A percentile compares a stretch with the other conserved stretches of the same genome.
Evolutionary conservation across 2,888 invertebrate species (phyloP).

Genomic region (Camponotus fellah): DNA sequence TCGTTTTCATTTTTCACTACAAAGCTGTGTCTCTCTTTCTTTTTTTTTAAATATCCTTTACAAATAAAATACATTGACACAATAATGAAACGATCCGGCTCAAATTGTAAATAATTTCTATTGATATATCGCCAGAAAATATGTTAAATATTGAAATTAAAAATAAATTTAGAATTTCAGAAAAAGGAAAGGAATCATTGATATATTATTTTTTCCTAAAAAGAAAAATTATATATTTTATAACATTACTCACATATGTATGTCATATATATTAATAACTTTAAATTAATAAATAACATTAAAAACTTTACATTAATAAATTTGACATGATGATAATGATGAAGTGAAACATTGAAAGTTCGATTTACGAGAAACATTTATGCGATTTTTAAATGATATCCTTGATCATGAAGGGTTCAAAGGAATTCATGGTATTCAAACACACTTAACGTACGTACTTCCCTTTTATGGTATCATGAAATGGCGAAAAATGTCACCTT

Average conservation of each 20-base stretch:
- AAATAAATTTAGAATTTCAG: neutral
- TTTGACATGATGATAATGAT: too few species aligned
- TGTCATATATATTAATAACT: neutral
- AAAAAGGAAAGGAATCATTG: neutral
- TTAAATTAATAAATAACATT: neutral
- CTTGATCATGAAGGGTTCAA: neutral
- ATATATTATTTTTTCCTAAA: constrained; percentile 1
- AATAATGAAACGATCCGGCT: too few species aligned
- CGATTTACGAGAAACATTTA: neutral
- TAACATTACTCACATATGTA: too few species aligned
- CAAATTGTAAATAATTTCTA: too few species aligned
- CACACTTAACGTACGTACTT: neutral
- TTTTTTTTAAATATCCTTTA: neutral
- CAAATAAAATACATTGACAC: too few species aligned
- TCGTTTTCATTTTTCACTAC: neutral
- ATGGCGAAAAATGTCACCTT: constrained; percentile 39
- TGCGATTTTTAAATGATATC: neutral
- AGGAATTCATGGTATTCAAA: constrained; percentile 43
- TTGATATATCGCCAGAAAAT: neutral
- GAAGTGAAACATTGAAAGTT: neutral
- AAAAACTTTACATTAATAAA: neutral
- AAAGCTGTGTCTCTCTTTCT: neutral
- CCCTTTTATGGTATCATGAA: constrained; percentile 22
- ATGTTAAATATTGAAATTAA: constrained; percentile 8
- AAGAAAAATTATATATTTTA: neutral